These are phyloP conservation scores for Paragorgia papillata DNA, from an alignment of 92 coral and sea anemone species.

Conservation along the genomic window DNA sequence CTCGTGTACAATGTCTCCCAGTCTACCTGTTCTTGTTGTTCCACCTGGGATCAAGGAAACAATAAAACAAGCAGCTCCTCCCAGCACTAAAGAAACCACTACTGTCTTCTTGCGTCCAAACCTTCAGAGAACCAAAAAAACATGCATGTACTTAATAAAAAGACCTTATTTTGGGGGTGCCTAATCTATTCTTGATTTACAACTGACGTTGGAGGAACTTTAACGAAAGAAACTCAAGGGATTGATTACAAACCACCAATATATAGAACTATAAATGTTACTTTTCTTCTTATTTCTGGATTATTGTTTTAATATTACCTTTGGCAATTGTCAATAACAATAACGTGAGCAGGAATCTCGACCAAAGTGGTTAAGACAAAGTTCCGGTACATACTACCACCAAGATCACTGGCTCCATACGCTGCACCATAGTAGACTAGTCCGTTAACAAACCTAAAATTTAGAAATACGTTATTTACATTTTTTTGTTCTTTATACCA, in stretches of 20 bases:
- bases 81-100: neutral
- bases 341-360: constrained; percentile 65
- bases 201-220: too few relatives aligned
- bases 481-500: too few relatives aligned
- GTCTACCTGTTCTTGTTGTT: constrained; percentile 16
- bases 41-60: constrained; percentile 44
- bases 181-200: too few relatives aligned
- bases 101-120: constrained; percentile 44
- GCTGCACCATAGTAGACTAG: constrained; percentile 81
- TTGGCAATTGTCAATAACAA: constrained; percentile 70
- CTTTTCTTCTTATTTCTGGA: too few relatives aligned
- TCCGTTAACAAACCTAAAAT: constrained; percentile 72
- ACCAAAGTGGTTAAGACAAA: constrained; percentile 69
- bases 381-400: constrained; percentile 80
- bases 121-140: constrained; percentile 5
- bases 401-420: constrained; percentile 81
- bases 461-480: too few relatives aligned
- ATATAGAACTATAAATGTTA: too few relatives aligned
- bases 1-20: too few relatives aligned
- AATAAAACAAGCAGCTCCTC: constrained; percentile 27
- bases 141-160: too few relatives aligned
- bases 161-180: too few relatives aligned
- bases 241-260: too few relatives aligned
- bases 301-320: constrained; percentile 50
- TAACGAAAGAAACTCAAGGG: too few relatives aligned